Evolutionary conservation across 1,140 invertebrate species (phyloP).

Genomic region (Nylanderia fulva): DNA sequence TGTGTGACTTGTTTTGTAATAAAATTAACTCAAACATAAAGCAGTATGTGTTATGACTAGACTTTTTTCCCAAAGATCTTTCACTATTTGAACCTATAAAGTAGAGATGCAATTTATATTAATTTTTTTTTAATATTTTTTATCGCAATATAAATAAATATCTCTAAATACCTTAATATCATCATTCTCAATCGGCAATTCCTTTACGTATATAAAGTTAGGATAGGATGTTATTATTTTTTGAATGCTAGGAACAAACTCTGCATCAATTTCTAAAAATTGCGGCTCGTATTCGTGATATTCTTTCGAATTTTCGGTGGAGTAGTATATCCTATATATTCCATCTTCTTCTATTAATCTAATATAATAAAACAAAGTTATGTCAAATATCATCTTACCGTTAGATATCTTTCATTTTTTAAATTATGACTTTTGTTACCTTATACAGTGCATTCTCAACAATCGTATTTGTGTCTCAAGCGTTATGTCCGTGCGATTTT

Average conservation of each 20-base stretch:
- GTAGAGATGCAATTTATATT: slow-evolving; percentile 55
- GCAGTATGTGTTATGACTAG: slow-evolving; percentile 88
- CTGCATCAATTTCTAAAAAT: slow-evolving; percentile 90
- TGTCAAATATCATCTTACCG: not conserved
- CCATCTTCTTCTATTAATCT: slow-evolving; percentile 90
- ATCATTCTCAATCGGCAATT: slow-evolving; percentile 89
- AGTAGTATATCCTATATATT: slow-evolving; percentile 91
- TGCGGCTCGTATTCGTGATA: slow-evolving; percentile 94
- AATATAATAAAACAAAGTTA: slow-evolving; percentile 4
- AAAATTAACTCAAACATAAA: slow-evolving; percentile 76
- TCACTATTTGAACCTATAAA: slow-evolving; percentile 87
- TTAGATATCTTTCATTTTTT: slow-evolving; percentile 7
- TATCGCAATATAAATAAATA: slow-evolving; percentile 38
- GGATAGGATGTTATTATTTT: slow-evolving; percentile 92
- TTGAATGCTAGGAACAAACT: slow-evolving; percentile 89
- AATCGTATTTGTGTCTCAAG: slow-evolving; percentile 90
- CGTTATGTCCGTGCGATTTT: slow-evolving; percentile 88
- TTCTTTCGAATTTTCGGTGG: slow-evolving; percentile 92
- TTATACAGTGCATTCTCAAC: slow-evolving; percentile 89
- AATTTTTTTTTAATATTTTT: not conserved
- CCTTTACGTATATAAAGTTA: slow-evolving; percentile 90
- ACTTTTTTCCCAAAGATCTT: slow-evolving; percentile 91
- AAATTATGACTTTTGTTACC: slow-evolving; percentile 82
- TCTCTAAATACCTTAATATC: slow-evolving; percentile 87
- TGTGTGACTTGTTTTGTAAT: not conserved